Base-by-base conservation (phyloP, 2,113 vertebrate species). In the Lasiurus cinereus region DNA sequence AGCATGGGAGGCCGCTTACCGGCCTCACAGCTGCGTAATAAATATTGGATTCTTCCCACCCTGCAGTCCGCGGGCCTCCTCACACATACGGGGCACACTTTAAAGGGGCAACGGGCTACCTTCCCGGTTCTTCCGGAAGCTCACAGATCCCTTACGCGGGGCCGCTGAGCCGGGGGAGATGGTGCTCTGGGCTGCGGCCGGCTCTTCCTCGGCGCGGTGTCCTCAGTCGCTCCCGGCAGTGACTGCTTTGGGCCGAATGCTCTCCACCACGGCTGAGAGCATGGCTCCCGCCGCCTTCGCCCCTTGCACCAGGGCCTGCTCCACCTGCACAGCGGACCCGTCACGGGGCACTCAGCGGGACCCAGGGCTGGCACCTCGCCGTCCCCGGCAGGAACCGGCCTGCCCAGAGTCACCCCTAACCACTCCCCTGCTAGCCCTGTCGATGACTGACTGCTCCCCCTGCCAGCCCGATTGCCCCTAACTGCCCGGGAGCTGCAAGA, bases 241-340 rank as follows among this genome's bases (percentile, higher is more conserved):
- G 0, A 33, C 13, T 11, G 77, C 22, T 15, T 95, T 94, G 93
- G 95, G 92, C n/a, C 15, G 70, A 1, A 96, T 91, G 77, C 91
- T 92, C 1, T 83, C 95, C 73, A 96, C 54, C 0, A 96, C 19
- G 0, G 96, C 97, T 0, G 96, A 97, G 24, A 95, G 54, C 7
- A 97, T 50, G 0, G 54, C 94, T 0, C 92, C 85, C 0, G 90
- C 96, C 1, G 95, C 97, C 94, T 96, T 96, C 0, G 36, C 92
- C 0, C 96, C 97, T 43, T 97, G 54, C 88, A 31, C 67, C 54
- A 97, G 78, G 10, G 11, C 78, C 0, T 96, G 96, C 69, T 97
- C 97, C 3, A 96, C 97, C 97, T 97, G 95, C 83, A 93, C 88
- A 56, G 72, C 62, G 74, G 27, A 94, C 8, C 6, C 1, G 70